phyloP scores from a whole-genome alignment of 2,888 invertebrate species.

The Caenorhabditis sp. region DNA sequence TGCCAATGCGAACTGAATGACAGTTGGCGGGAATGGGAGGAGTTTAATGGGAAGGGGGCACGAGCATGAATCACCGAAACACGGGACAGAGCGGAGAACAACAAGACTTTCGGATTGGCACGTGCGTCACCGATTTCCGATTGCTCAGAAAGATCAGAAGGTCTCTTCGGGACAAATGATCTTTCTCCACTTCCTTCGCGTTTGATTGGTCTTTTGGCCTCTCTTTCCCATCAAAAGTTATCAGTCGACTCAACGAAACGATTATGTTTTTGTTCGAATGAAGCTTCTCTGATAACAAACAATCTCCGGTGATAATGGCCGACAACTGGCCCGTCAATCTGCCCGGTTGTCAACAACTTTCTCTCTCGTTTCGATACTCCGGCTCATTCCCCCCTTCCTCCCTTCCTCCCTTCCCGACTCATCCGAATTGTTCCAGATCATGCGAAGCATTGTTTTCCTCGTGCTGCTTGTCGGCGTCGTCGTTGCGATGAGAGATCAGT shows the following conservation, averaged over 20 bases:
- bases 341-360: slow-evolving; percentile 13
- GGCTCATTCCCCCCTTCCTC: neutral
- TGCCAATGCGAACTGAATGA: neutral
- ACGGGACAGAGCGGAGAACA: too few relatives aligned
- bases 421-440: neutral
- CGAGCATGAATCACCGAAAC: neutral
- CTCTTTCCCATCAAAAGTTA: neutral
- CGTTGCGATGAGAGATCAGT: slow-evolving; percentile 69
- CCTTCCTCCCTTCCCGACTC: too few relatives aligned
- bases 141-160: too few relatives aligned
- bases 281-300: slow-evolving; percentile 37
- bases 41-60: neutral
- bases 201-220: too few relatives aligned
- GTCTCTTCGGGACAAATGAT: too few relatives aligned
- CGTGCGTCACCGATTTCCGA: too few relatives aligned
- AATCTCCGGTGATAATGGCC: slow-evolving; percentile 12
- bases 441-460: slow-evolving; percentile 14
- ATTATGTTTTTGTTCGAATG: slow-evolving; percentile 15
- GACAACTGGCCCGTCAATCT: slow-evolving; percentile 28
- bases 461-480: slow-evolving; percentile 30
- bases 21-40: neutral
- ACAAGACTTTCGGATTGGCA: too few relatives aligned
- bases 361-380: slow-evolving; percentile 1
- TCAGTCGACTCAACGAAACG: slow-evolving; percentile 6
- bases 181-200: too few relatives aligned